Evolutionary conservation across 2,797 vertebrate species (phyloP).

Genomic region (Rhinichthys osculus): DNA sequence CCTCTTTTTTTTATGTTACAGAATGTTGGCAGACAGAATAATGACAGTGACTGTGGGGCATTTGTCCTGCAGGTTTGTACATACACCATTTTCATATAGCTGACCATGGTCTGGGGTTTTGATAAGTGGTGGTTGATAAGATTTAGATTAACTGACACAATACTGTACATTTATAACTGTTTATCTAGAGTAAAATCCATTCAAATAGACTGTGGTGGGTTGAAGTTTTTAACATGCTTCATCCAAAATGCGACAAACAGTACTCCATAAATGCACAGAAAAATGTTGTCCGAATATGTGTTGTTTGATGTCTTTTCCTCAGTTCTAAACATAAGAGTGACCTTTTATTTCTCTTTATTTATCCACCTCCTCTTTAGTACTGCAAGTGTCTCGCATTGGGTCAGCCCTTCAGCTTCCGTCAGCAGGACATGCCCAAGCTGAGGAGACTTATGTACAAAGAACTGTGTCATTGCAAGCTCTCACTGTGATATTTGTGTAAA

Average conservation of each 20-base stretch:
- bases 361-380: slow-evolving; percentile 77
- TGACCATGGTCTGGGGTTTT: background rate
- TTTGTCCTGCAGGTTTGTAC: slow-evolving; percentile 90
- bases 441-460: slow-evolving; percentile 96
- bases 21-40: slow-evolving; percentile 94
- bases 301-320: background rate
- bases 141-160: background rate
- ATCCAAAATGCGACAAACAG: background rate
- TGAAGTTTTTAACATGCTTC: background rate
- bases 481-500: slow-evolving; percentile 78
- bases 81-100: background rate
- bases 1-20: slow-evolving; percentile 67
- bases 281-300: background rate
- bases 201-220: background rate
- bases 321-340: background rate
- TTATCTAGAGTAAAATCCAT: background rate
- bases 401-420: slow-evolving; percentile 89
- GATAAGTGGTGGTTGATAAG: background rate
- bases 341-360: slow-evolving; percentile 10
- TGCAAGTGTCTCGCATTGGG: slow-evolving; percentile 92
- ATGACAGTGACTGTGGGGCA: slow-evolving; percentile 93
- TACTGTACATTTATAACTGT: background rate
- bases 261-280: background rate
- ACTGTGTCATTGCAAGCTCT: slow-evolving; percentile 94
- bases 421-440: slow-evolving; percentile 94